Evolutionary conservation across 2,888 invertebrate genomes (phyloP).

Genomic region (Pandemis cinnamomeana): DNA sequence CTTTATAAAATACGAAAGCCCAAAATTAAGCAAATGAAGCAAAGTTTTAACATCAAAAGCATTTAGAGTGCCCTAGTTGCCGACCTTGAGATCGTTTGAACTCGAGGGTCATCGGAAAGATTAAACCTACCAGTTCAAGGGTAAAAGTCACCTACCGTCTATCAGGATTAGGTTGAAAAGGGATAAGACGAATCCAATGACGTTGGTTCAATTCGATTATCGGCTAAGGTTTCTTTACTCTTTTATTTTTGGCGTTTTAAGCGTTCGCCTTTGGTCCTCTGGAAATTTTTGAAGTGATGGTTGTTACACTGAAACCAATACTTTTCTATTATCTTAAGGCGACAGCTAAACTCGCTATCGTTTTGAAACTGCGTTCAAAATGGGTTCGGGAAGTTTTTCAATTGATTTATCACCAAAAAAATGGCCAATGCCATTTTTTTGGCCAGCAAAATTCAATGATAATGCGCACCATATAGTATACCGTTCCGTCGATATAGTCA

Average conservation of each 20-base stretch:
- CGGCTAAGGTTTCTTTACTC: neutral
- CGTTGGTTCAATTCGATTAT: neutral
- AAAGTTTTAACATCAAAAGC: conserved; percentile 2
- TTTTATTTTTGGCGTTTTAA: neutral
- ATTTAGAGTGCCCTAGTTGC: neutral
- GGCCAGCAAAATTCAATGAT: neutral
- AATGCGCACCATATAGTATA: conserved; percentile 5
- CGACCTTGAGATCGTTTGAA: neutral
- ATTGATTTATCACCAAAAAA: conserved; percentile 5
- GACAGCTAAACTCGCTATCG: neutral
- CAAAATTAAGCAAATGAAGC: neutral
- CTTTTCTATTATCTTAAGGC: too few species aligned
- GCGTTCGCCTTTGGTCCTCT: neutral
- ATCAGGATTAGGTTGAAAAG: neutral
- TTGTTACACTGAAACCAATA: too few species aligned
- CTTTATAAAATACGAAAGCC: neutral
- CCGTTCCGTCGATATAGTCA: neutral
- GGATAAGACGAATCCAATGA: neutral
- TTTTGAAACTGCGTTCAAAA: neutral
- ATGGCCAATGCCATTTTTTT: conserved; percentile 21
- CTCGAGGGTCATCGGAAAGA: neutral
- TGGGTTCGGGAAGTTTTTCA: conserved; percentile 23
- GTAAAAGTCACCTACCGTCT: neutral
- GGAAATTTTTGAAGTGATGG: neutral
- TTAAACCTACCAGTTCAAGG: neutral